Conservation (phyloP, 2,797 vertebrate genomes). For the Galago senegalensis region DNA sequence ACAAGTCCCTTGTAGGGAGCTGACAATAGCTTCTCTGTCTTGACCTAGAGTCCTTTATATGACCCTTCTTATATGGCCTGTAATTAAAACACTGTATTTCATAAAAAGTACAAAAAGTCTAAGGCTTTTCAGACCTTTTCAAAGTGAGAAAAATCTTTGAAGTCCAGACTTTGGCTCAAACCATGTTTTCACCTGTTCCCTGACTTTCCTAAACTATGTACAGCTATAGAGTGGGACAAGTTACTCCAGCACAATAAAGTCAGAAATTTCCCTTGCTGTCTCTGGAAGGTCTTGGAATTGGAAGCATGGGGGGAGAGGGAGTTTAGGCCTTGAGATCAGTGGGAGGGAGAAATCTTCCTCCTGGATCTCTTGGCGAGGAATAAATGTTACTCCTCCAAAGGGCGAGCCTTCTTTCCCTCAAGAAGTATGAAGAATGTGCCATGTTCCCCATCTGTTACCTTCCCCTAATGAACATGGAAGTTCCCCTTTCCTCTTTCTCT, state of each 20-base stretch:
- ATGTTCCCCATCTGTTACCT: not conserved
- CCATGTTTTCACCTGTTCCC: not conserved
- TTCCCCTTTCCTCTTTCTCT: not conserved
- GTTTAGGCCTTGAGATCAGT: not conserved
- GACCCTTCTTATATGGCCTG: conserved; percentile 85
- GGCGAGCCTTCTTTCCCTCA: not conserved
- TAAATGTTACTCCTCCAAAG: not conserved
- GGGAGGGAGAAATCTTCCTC: not conserved
- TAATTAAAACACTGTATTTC: conserved; percentile 82
- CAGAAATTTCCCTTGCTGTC: not conserved
- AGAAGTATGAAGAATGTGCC: not conserved
- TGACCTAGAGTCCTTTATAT: conserved; percentile 75
- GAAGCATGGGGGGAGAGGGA: not conserved
- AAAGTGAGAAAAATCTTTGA: conserved; percentile 78
- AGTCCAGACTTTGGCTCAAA: conserved; percentile 14
- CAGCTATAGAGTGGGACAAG: not conserved
- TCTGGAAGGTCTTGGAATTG: not conserved
- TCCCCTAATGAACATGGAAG: not conserved
- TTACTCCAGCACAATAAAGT: not conserved
- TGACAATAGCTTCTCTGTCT: conserved; percentile 37
- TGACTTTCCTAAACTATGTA: not conserved
- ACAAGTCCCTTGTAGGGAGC: not conserved
- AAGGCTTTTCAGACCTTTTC: conserved; percentile 83
- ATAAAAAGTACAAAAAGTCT: conserved; percentile 71
- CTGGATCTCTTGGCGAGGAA: not conserved